Evolutionary conservation across 2,797 vertebrate genomes (phyloP).

Genomic region (Molossus molossus): DNA sequence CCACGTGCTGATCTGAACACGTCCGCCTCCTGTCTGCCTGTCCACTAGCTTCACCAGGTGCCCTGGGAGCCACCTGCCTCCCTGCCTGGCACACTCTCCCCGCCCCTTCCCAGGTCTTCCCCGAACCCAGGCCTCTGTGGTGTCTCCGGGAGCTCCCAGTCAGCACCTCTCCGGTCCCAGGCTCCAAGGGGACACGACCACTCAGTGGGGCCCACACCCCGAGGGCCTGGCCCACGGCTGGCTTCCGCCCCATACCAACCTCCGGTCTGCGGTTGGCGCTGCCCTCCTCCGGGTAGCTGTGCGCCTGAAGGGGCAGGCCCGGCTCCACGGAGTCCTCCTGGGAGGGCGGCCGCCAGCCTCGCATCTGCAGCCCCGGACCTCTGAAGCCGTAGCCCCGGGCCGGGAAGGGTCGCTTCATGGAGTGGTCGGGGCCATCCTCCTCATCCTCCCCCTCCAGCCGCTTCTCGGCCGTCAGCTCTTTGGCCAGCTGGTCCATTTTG

Average conservation of each 20-base stretch:
- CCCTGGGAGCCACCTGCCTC: not conserved
- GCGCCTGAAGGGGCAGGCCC: constrained; percentile 91
- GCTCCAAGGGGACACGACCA: not conserved
- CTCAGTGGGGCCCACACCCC: not conserved
- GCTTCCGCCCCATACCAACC: constrained; percentile 88
- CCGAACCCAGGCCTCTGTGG: not conserved
- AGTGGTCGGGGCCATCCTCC: constrained; percentile 87
- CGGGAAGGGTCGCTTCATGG: constrained; percentile 88
- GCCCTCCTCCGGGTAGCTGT: constrained; percentile 93
- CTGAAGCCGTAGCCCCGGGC: constrained; percentile 84
- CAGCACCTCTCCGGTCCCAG: not conserved
- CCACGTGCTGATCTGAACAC: not conserved
- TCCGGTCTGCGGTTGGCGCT: constrained; percentile 95
- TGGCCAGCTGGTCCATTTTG: constrained; percentile 90
- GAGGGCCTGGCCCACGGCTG: accelerated
- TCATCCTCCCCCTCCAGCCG: constrained; percentile 82
- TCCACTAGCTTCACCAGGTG: not conserved
- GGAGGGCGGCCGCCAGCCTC: constrained; percentile 90
- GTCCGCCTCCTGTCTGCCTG: not conserved
- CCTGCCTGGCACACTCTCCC: accelerated
- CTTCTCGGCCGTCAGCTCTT: constrained; percentile 90
- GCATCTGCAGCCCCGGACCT: constrained; percentile 79
- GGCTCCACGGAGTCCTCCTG: constrained; percentile 91
- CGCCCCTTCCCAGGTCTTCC: not conserved
- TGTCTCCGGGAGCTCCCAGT: not conserved